phyloP scores from a whole-genome alignment of 2,797 vertebrate genomes.

The Phoebastria nigripes region DNA sequence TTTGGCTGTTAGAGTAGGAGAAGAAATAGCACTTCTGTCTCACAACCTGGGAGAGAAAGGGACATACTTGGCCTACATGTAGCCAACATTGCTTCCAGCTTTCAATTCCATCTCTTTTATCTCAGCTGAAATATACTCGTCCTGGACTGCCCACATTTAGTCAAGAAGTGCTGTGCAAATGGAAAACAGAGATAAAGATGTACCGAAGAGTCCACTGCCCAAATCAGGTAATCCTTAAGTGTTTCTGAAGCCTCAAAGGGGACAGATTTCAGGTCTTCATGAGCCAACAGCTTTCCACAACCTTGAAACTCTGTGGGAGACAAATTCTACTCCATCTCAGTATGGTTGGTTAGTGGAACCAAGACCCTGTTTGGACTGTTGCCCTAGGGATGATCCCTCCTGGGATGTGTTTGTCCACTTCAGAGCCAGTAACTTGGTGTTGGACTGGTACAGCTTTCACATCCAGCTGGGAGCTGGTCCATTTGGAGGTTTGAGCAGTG shows the following conservation, averaged over 20 bases:
- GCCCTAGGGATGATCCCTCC: neutral
- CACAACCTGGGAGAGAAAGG: neutral
- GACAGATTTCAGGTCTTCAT: neutral
- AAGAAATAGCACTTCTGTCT: neutral
- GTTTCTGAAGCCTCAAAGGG: neutral
- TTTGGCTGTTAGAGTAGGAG: neutral
- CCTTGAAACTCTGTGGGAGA: neutral
- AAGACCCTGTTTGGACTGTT: neutral
- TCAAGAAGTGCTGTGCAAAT: slow-evolving; percentile 91
- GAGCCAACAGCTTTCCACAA: neutral
- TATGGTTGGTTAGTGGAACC: neutral
- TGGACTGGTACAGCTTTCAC: neutral
- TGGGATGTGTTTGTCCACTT: neutral
- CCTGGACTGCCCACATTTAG: slow-evolving; percentile 92
- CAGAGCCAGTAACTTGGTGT: neutral
- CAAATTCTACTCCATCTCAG: neutral
- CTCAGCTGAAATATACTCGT: slow-evolving; percentile 88
- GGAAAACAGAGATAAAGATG: slow-evolving; percentile 93
- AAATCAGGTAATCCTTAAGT: slow-evolving; percentile 82
- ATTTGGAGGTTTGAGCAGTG: neutral
- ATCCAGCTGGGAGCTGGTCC: neutral
- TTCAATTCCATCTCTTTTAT: neutral
- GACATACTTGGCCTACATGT: neutral
- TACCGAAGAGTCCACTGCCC: slow-evolving; percentile 90
- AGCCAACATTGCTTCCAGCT: neutral